These are phyloP conservation scores for Coluber constrictor DNA, from an alignment of 2,797 vertebrate species.

Conservation along the genomic window DNA sequence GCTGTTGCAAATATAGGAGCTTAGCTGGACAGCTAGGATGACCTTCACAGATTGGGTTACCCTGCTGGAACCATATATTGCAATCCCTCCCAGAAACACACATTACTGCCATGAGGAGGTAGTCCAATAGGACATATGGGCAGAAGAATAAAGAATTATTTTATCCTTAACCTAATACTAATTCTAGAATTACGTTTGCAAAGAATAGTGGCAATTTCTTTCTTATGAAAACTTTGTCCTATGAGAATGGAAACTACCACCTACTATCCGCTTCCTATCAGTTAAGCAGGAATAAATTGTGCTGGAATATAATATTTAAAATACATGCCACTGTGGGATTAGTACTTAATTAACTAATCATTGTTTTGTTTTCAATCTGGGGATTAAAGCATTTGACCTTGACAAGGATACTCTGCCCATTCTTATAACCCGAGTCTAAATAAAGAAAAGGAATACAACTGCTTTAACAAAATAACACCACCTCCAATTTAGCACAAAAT, in stretches of 20 bases:
- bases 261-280: not conserved
- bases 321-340: not conserved
- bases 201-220: not conserved
- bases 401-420: not conserved
- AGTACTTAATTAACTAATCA: not conserved
- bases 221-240: not conserved
- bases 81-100: not conserved
- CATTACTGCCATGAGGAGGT: not conserved
- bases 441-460: not conserved
- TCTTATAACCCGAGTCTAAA: not conserved
- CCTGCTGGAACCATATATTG: not conserved
- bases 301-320: not conserved
- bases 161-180: not conserved
- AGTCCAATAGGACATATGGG: not conserved
- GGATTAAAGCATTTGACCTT: not conserved
- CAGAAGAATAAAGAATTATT: not conserved
- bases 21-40: not conserved
- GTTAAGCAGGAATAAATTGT: not conserved
- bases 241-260: not conserved
- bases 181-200: not conserved
- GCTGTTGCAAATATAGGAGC: not conserved
- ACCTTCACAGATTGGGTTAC: not conserved
- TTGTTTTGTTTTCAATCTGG: not conserved
- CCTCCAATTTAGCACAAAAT: not conserved
- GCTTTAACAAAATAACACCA: not conserved